A percentile compares a stretch with the other conserved stretches of the same genome.
phyloP scores from a whole-genome alignment of 1,140 invertebrate species.

The Homalodisca vitripennis region DNA sequence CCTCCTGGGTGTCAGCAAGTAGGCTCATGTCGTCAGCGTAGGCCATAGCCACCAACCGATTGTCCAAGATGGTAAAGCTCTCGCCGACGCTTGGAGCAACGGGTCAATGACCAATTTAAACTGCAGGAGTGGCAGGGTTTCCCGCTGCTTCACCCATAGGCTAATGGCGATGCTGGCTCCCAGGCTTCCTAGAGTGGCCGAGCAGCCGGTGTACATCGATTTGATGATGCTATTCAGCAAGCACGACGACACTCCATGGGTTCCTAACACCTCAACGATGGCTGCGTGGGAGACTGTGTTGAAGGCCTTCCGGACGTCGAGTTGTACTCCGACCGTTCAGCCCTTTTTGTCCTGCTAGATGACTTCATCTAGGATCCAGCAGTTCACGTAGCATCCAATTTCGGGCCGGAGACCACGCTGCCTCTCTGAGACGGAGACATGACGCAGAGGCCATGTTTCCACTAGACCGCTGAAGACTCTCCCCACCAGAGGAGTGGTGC shows the following conservation, averaged over 20 bases:
- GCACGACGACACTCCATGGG: neutral
- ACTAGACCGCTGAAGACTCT: conserved; percentile 34
- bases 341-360: conserved; percentile 25
- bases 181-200: neutral
- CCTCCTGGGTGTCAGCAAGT: neutral
- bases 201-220: neutral
- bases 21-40: conserved; percentile 10
- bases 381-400: conserved; percentile 37
- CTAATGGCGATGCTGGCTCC: conserved; percentile 22
- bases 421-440: neutral
- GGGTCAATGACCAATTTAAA: too few species aligned
- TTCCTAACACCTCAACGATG: neutral
- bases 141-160: conserved; percentile 1
- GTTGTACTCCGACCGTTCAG: conserved; percentile 21
- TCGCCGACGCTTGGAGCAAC: conserved; percentile 20
- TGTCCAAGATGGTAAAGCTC: neutral
- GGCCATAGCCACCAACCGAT: neutral
- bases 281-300: conserved; percentile 47
- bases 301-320: conserved; percentile 39
- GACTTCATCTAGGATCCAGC: conserved; percentile 16
- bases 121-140: neutral
- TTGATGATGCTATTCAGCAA: neutral
- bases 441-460: neutral
- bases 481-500: conserved; percentile 21
- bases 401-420: conserved; percentile 40